Evolutionary conservation across 2,113 vertebrate genomes (phyloP).

Genomic region (Electrona antarctica): DNA sequence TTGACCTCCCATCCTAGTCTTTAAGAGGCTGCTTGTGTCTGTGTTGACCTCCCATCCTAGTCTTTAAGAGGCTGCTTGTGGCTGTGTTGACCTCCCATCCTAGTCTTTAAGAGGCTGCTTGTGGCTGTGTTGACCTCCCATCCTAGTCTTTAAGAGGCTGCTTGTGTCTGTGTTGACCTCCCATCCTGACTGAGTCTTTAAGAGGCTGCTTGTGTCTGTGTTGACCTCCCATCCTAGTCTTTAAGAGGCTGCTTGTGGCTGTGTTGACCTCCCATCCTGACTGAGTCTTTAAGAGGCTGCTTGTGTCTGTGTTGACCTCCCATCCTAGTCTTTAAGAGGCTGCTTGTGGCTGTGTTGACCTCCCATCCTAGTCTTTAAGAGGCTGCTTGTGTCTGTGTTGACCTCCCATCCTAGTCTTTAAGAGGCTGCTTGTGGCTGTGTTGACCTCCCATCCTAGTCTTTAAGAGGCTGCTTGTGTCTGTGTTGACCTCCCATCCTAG

Average conservation of each 20-base stretch:
- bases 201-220: slow-evolving; percentile 24
- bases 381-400: slow-evolving; percentile 1
- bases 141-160: slow-evolving; percentile 67
- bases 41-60: slow-evolving; percentile 6
- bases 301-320: neutral
- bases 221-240: slow-evolving; percentile 39
- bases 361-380: slow-evolving; percentile 69
- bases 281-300: slow-evolving; percentile 66
- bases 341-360: slow-evolving; percentile 1
- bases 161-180: neutral
- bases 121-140: slow-evolving; percentile 1
- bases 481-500: slow-evolving; percentile 6
- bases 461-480: slow-evolving; percentile 45
- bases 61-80: slow-evolving; percentile 58
- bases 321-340: slow-evolving; percentile 68
- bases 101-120: slow-evolving; percentile 62
- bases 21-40: slow-evolving; percentile 45
- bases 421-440: slow-evolving; percentile 25
- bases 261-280: slow-evolving; percentile 6
- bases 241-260: slow-evolving; percentile 46
- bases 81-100: slow-evolving; percentile 4
- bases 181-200: too few species aligned
- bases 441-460: slow-evolving; percentile 39
- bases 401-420: slow-evolving; percentile 62
- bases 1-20: slow-evolving; percentile 39